phyloP scores from a whole-genome alignment of 1,140 invertebrate genomes.

The Drosophila baimaii region DNA sequence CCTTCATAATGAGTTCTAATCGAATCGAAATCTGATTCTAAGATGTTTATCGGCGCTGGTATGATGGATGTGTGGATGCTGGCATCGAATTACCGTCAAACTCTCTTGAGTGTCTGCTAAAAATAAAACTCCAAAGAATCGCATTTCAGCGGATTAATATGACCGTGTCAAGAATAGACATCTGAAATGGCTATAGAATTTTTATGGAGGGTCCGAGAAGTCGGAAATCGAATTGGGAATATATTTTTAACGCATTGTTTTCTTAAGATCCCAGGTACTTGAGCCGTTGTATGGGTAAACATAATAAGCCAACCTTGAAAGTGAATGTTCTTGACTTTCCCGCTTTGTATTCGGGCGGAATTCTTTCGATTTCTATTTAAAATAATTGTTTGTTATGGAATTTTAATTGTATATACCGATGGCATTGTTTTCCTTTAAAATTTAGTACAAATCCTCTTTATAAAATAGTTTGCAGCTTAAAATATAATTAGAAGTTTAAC shows the following conservation, averaged over 20 bases:
- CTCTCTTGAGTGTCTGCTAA: constrained; percentile 29
- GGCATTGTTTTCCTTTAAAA: not conserved
- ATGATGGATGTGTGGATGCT: constrained; percentile 35
- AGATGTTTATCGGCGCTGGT: constrained; percentile 23
- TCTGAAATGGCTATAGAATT: constrained; percentile 20
- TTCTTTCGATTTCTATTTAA: not conserved
- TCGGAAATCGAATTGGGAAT: constrained; percentile 29
- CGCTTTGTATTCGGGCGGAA: not conserved
- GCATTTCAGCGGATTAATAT: constrained; percentile 28
- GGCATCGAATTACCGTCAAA: constrained; percentile 44
- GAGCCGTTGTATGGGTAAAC: constrained; percentile 6
- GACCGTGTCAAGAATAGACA: constrained; percentile 39
- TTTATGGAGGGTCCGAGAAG: constrained; percentile 3
- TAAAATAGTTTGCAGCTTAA: not conserved
- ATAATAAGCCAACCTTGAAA: constrained; percentile 15
- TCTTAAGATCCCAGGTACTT: constrained; percentile 13
- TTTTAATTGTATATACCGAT: not conserved
- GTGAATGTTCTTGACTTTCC: constrained; percentile 12
- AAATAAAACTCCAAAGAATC: constrained; percentile 45
- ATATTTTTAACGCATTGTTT: not conserved
- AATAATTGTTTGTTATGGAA: not conserved
- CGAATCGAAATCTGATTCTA: constrained; percentile 44
- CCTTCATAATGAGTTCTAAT: constrained; percentile 66
- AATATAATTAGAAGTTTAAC: not conserved
- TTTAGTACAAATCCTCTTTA: too few species aligned